Evolutionary conservation across 2,113 vertebrate genomes (phyloP).

Genomic region (Naja naja): DNA sequence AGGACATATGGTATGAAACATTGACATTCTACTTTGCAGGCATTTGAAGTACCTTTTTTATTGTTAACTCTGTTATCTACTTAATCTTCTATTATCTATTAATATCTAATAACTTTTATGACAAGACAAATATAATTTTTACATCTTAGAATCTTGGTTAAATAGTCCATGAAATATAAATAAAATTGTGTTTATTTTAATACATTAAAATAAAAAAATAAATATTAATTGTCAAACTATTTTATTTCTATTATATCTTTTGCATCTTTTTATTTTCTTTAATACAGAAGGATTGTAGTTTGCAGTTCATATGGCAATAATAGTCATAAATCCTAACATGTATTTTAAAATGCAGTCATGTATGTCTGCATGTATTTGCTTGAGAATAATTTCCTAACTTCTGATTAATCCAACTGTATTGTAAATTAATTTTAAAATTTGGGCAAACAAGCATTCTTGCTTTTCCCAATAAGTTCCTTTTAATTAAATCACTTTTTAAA

Average conservation of each 20-base stretch:
- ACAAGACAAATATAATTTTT: background rate
- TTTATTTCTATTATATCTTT: background rate
- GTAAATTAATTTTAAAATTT: background rate
- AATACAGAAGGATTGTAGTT: background rate
- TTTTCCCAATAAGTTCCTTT: background rate
- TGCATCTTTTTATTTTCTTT: background rate
- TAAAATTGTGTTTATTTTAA: background rate
- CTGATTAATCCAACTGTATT: background rate
- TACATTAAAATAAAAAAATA: too few relatives aligned
- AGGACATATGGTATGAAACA: constrained; percentile 88
- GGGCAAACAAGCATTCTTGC: background rate
- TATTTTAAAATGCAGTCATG: background rate
- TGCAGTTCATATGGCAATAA: background rate
- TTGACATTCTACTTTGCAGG: constrained; percentile 20
- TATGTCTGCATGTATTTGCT: too few relatives aligned
- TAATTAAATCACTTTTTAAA: background rate
- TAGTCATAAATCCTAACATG: background rate
- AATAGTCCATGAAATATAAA: background rate
- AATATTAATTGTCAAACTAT: background rate
- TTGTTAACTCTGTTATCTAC: background rate
- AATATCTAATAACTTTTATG: background rate
- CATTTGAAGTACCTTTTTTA: constrained; percentile 20
- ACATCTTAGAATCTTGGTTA: background rate
- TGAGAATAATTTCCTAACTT: background rate
- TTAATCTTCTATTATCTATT: background rate